Evolutionary conservation across 2,113 vertebrate genomes (phyloP).

Genomic region (Eolophus roseicapilla): DNA sequence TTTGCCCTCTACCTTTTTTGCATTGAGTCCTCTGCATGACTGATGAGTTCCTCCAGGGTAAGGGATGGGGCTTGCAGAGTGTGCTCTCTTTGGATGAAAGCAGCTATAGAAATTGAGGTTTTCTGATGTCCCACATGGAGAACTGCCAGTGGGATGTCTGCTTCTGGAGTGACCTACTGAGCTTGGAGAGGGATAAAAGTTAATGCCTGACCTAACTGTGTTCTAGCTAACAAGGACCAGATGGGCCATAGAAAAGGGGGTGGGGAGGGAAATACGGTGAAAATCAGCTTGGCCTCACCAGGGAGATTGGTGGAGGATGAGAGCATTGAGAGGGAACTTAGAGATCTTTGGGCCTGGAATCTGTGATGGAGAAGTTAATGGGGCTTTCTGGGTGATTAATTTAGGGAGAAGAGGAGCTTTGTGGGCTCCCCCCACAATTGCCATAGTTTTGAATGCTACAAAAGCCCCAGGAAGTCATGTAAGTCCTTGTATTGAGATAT

Average conservation of each 20-base stretch:
- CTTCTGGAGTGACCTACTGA: not conserved
- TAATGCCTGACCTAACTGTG: constrained; percentile 7
- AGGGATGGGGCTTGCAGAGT: not conserved
- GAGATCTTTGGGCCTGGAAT: not conserved
- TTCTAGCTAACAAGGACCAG: constrained; percentile 9
- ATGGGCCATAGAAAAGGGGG: not conserved
- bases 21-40: not conserved
- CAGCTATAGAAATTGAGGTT: not conserved
- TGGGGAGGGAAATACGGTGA: not conserved
- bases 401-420: not conserved
- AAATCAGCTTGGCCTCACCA: not conserved
- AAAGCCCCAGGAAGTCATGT: not conserved
- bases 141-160: not conserved
- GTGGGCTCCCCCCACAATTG: not conserved
- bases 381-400: not conserved
- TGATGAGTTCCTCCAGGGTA: not conserved
- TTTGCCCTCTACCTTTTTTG: not conserved
- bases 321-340: not conserved
- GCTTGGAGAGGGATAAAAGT: constrained; percentile 32
- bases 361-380: not conserved
- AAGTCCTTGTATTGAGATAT: not conserved
- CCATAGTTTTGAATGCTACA: not conserved
- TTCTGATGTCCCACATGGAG: not conserved
- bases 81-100: not conserved
- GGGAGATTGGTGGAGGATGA: not conserved